Evolutionary conservation across 1,140 invertebrate genomes (phyloP).

Genomic region (Chelonus insularis): DNA sequence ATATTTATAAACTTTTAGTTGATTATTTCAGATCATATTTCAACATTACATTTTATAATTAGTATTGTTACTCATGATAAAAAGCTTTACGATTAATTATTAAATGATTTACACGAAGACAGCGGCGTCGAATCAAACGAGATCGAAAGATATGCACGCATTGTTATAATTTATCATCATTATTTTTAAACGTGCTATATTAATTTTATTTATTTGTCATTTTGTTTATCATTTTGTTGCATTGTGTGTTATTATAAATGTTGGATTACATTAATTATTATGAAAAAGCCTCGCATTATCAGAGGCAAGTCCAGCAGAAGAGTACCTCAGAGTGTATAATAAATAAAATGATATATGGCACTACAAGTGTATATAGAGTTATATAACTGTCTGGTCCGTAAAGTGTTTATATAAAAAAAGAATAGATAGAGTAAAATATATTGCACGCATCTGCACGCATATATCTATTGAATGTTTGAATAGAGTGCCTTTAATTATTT

Average conservation of each 20-base stretch:
- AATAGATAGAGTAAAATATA: conserved; percentile 18
- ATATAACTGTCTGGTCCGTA: conserved; percentile 28
- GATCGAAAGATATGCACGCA: neutral
- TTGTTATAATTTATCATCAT: neutral
- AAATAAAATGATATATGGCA: no score
- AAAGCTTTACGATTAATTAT: conserved; percentile 7
- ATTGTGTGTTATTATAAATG: no score
- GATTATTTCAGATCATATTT: no score
- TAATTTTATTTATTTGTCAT: neutral
- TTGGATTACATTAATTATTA: no score
- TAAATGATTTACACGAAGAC: conserved; percentile 15
- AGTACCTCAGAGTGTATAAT: conserved; percentile 29
- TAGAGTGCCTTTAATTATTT: conserved; percentile 42
- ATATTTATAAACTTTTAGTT: no score
- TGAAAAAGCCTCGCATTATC: conserved; percentile 20
- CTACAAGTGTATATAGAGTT: conserved; percentile 31
- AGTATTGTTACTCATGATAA: conserved; percentile 5
- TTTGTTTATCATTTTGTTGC: no score
- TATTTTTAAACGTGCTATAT: neutral
- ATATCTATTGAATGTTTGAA: conserved; percentile 31
- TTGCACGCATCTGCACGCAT: conserved; percentile 31
- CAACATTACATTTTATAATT: neutral
- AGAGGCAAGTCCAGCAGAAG: neutral
- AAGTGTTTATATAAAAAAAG: conserved; percentile 1
- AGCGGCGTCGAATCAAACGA: conserved; percentile 13